Evolutionary conservation across 2,888 invertebrate genomes (phyloP), one percentile per base, ranked within the genome.

Genomic region (Volucella bombylans): DNA sequence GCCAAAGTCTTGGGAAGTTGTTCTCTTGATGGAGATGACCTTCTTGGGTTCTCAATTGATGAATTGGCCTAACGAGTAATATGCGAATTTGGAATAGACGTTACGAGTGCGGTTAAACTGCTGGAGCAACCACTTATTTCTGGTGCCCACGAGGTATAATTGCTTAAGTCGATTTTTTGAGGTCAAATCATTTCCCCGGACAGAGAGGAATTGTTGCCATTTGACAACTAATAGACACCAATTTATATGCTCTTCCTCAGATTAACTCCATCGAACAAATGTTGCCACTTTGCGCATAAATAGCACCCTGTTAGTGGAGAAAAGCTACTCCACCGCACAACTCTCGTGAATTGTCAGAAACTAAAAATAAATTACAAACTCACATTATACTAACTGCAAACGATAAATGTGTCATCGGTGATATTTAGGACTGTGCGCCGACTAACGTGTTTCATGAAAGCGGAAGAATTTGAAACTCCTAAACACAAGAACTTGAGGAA

Each of bases 371-470:
- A 81, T 76, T 81, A 39, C 69, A 76, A 77, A 71, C 64, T 81
- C 81, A 81, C 81, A 81, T 77, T 61, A 82, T 38, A 23, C 71
- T 38, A 64, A 76, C 47, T 67, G 18, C 23, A 41, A 57, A 14
- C 71, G 78, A 82, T 82, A 78, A 71, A 82, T 77, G 71, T 82
- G 82, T 82, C 82, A 77, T 77, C 61, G 15, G 11, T 52, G 23
- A 41, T 69, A 77, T 45, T 65, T 47, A 82, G 77, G 57, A 65
- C 61, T 31, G 4, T 57, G 62, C 69, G 68, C 57, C 68, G 64
- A 64, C 50, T 57, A 69, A 81, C 81, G 64, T 31, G 57, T n/a
- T 15, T 71, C 57, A 23, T 57, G 54, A 64, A 50, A 68, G 67
- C 9, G 10, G 50, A 80, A 69, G 81, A 81, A 81, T 71, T 71